phyloP scores from a whole-genome alignment of 2,888 invertebrate genomes.

The Orgyia antiqua region DNA sequence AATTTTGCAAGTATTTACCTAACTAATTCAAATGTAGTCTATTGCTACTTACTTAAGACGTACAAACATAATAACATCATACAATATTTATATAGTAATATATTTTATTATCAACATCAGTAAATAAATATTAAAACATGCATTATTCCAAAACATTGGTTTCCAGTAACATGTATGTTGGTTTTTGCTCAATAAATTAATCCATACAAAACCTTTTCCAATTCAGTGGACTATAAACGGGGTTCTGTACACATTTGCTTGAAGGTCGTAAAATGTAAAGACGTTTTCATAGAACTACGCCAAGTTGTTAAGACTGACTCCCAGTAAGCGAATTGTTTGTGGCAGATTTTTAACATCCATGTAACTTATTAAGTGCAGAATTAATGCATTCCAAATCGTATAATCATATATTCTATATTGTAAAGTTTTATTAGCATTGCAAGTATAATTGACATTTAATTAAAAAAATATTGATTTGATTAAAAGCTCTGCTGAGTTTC shows the following conservation, averaged over 20 bases:
- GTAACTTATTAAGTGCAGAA: too few species aligned
- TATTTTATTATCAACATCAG: neutral
- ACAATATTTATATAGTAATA: neutral
- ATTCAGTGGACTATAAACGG: conserved; percentile 14
- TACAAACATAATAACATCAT: too few species aligned
- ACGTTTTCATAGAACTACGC: conserved; percentile 18
- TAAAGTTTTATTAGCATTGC: too few species aligned
- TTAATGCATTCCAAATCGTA: too few species aligned
- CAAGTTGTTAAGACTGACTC: neutral
- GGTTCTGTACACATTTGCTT: conserved; percentile 14
- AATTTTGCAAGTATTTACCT: too few species aligned
- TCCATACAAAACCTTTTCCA: conserved; percentile 22
- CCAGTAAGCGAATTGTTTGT: neutral
- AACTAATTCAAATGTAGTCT: too few species aligned
- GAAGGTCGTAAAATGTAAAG: conserved; percentile 20
- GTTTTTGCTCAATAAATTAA: conserved; percentile 29
- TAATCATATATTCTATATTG: too few species aligned
- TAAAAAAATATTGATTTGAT: too few species aligned
- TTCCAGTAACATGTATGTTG: conserved; percentile 8
- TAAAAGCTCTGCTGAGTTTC: too few species aligned
- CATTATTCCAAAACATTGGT: conserved; percentile 18
- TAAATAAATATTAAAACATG: conserved; percentile 11
- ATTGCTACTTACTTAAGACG: too few species aligned
- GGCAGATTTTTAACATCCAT: neutral
- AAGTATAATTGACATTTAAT: too few species aligned